Evolutionary conservation across 2,113 vertebrate species (phyloP), one percentile per base, ranked within the genome.

Genomic region (Periophthalmodon schlosseri): DNA sequence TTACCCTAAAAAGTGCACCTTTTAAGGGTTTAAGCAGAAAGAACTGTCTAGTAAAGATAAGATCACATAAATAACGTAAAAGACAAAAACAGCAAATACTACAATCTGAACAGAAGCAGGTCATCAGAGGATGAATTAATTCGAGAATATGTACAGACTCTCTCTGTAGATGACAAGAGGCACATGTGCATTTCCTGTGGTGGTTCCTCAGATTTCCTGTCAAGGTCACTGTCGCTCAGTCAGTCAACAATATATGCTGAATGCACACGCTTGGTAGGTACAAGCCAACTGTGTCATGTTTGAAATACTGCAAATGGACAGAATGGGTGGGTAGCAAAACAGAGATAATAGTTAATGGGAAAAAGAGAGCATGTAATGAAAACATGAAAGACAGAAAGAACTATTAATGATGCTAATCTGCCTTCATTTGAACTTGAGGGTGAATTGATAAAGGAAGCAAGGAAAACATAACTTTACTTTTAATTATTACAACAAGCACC

Each of bases 121-220:
- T 33, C 13, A 61, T 15, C 15, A 63, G 61, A 34, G 33, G 33
- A 64, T 64, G 10, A 18, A 64, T 5, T 4, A 20, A 11, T 44
- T 9, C 6, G 5, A 20, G 16, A 36, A 18, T 28, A 39, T n/a
- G 18, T 12, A 12, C 34, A 39, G 63, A 44, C 63, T n/a, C 7
- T 54, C 52, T 56, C n/a, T 56, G 52, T 56, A 56, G 9, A 65
- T 71, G 61, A 68, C 67, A 73, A 34, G 78, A 78, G 69, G 73
- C 36, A 46, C 76, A 77, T 57, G 69, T 54, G 68, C 70, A 71
- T 79, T 90, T 91, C 90, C 90, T 83, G 86, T 84, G 7, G 65
- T 77, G 77, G 82, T 81, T 87, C 81, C 52, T 80, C 50, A n/a
- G 52, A 12, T 56, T 84, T 88, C 90, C 84, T 90, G 81, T 65